Evolutionary conservation across 1,140 invertebrate species (phyloP).

Genomic region (Drosophila azteca): DNA sequence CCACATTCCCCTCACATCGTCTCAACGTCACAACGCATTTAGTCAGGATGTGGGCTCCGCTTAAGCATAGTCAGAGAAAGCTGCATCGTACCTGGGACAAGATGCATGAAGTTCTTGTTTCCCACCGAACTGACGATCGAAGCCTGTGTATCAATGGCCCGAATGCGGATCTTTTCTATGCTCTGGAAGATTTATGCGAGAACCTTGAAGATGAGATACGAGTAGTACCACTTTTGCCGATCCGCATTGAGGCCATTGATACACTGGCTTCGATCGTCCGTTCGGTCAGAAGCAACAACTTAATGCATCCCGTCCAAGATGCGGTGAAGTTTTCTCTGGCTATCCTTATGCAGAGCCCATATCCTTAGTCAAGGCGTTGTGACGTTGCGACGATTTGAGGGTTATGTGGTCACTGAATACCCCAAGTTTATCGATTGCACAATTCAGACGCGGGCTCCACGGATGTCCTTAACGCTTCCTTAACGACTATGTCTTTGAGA

Average conservation of each 20-base stretch:
- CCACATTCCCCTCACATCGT: too few relatives aligned
- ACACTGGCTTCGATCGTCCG: conserved; percentile 88
- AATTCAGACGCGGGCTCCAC: conserved; percentile 88
- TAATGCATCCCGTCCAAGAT: conserved; percentile 87
- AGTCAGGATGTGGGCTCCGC: too few relatives aligned
- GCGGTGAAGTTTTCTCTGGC: conserved; percentile 87
- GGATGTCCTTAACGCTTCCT: too few relatives aligned
- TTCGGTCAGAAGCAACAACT: conserved; percentile 88
- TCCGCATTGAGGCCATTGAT: conserved; percentile 89
- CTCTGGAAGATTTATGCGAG: conserved; percentile 92
- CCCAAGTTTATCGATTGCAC: conserved; percentile 88
- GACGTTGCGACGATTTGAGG: too few relatives aligned
- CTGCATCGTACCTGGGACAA: conserved; percentile 88
- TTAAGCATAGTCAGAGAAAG: conserved; percentile 88
- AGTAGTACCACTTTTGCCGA: conserved; percentile 89
- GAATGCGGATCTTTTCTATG: conserved; percentile 93
- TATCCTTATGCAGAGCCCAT: conserved; percentile 85
- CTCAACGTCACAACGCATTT: too few relatives aligned
- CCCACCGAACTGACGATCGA: too few relatives aligned
- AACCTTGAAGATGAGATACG: conserved; percentile 90
- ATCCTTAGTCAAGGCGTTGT: too few relatives aligned
- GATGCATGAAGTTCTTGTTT: too few relatives aligned
- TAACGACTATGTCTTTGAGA: conserved; percentile 91
- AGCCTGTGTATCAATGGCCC: conserved; percentile 89
- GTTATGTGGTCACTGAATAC: conserved; percentile 86